Base-by-base conservation (phyloP, 2,113 vertebrate genomes). In the Podarcis muralis region DNA sequence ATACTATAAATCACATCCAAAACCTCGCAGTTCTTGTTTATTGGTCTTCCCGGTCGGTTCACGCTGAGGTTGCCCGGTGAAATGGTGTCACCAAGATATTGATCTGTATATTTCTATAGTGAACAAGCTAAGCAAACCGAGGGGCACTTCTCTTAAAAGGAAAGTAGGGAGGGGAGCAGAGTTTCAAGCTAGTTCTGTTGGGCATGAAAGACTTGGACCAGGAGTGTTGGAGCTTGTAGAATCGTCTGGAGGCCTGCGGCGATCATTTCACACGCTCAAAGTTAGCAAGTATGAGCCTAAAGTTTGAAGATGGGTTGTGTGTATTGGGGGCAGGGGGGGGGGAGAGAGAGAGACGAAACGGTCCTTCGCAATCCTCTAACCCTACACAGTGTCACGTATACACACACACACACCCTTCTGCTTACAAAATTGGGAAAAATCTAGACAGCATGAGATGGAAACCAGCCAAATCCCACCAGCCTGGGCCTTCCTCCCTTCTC, bases 291-390 rank as follows among this genome's bases (percentile, higher is more conserved):
- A 81, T 25, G 71, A 75, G 20, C 82, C 77, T 95, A 93, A 94
- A 95, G 95, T 79, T 79, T 94, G 85, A 79, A 93, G 93, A 95
- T 12, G 6, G 68, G 82, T 93, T 95, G 11, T 53, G 48, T 53
- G 9, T 53, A 53, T 53, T 53, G 48, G 48, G 48, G 48, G 9
- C 91, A 92, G 86, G 90, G 93, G 84, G 92, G 91, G 92, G 91
- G 86, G 30, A 62, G 89, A 88, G 90, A 88, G 91, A 90, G 4
- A 6, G 25, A 12, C 91, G 83, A 89, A 93, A 88, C 93, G 92
- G 85, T 74, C 90, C 86, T 2, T 37, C 23, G 2, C 76, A 22
- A 11, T 62, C 22, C 27, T 48, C 6, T 75, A 9, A 22, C 3
- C 13, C 30, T 57, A 72, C 53, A 84, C 53, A 84, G 43, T 43